Evolutionary conservation across 92 coral and sea anemone genomes (phyloP).

Genomic region (Blastomussa wellsi): DNA sequence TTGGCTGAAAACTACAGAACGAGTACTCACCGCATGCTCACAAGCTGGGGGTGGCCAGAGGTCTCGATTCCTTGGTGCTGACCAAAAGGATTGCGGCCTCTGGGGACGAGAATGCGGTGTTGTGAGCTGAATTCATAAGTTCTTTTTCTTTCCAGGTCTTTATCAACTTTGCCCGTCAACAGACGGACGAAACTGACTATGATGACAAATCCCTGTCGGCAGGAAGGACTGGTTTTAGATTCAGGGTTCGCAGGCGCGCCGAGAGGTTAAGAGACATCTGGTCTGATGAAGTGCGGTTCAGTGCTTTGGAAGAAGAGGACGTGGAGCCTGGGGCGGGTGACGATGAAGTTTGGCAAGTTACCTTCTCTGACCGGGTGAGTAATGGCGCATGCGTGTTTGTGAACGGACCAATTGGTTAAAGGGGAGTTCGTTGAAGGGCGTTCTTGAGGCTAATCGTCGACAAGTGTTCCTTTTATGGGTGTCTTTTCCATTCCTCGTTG

Average conservation of each 20-base stretch:
- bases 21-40: too few relatives aligned
- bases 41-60: too few relatives aligned
- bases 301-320: conserved; percentile 63
- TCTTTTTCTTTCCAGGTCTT: conserved; percentile 72
- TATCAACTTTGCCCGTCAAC: conserved; percentile 95
- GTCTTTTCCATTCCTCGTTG: too few relatives aligned
- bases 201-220: conserved; percentile 36
- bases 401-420: too few relatives aligned
- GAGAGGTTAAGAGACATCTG: conserved; percentile 57
- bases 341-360: conserved; percentile 50
- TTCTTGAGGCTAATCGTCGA: too few relatives aligned
- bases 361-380: conserved; percentile 61
- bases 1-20: too few relatives aligned
- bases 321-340: conserved; percentile 48
- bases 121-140: neutral
- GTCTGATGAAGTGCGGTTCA: conserved; percentile 70
- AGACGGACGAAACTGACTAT: conserved; percentile 91
- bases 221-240: conserved; percentile 16
- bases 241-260: conserved; percentile 42
- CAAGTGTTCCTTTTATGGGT: too few relatives aligned
- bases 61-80: too few relatives aligned
- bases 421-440: too few relatives aligned
- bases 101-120: too few relatives aligned
- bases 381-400: too few relatives aligned
- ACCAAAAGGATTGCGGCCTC: too few relatives aligned